Base-by-base conservation (phyloP, 2,113 vertebrate species). In the Anthoscopus minutus region DNA sequence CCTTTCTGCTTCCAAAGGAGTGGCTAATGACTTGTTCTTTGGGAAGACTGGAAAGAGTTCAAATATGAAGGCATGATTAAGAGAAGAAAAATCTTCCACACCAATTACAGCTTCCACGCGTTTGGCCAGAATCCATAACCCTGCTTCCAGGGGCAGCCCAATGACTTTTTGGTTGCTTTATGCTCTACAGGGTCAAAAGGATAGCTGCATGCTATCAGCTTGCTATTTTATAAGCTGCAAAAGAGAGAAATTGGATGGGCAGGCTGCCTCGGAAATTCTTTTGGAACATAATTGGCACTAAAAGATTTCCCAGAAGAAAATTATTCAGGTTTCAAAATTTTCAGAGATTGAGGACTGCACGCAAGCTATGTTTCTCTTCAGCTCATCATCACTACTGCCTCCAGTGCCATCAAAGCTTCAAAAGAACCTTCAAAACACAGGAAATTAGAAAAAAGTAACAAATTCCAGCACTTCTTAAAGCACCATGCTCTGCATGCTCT, bases 11-110 rank as follows among this genome's bases (percentile, higher is more conserved):
- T 92, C 67, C 91, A 91, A 76, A 82, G 78, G 70, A 87, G 86
- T 54, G 33, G 73, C 53, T 95, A 87, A 94, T 61, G 73, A 89
- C 78, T 79, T 90, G 27, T 47, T 95, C 83, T 90, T 94, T 84
- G 42, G 81, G 84, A 92, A 92, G 50, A 92, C 81, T 82, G 73
- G 78, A 95, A 92, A 85, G 50, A 66, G 31, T 69, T 91, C 86
- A 91, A 85, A 73, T 67, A 81, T 30, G 38, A 93, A 93, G 33
- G 30, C 22, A 7, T 38, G 64, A 94, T 71, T 93, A 93, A 78
- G 58, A 80, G 67, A 60, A 86, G 79, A 94, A 78, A 90, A 86
- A 38, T 71, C 72, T 93, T 93, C 33, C 61, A 73, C 30, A 77
- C 35, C 38, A 86, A 73, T 92, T 79, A 91, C 48, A 89, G 50